Percentiles rank a stretch among this genome's conserved stretches.
Evolutionary conservation across 2,113 vertebrate species (phyloP).

Genomic region (Tragelaphus imberbis): DNA sequence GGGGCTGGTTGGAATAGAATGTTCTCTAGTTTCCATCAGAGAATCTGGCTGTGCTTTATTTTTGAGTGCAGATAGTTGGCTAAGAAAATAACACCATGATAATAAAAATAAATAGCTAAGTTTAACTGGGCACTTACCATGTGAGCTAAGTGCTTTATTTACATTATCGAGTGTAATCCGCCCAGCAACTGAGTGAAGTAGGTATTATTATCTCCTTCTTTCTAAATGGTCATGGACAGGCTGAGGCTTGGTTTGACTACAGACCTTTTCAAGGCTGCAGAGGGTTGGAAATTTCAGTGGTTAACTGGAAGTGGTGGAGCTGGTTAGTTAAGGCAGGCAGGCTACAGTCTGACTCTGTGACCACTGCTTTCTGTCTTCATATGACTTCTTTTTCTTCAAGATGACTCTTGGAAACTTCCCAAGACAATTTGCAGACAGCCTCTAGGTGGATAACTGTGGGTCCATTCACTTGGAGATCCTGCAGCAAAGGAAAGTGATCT

Average conservation of each 20-base stretch:
- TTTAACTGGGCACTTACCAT: neutral
- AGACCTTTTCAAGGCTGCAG: neutral
- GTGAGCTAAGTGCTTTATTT: conserved; percentile 9
- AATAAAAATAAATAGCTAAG: conserved; percentile 13
- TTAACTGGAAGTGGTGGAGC: neutral
- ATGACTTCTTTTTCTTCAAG: neutral
- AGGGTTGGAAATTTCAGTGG: neutral
- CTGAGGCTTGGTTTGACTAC: neutral
- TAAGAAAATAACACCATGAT: conserved; percentile 8
- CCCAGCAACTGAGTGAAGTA: neutral
- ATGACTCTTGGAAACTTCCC: neutral
- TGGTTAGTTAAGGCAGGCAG: neutral
- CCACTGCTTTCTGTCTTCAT: neutral
- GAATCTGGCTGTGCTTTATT: neutral
- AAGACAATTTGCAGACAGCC: neutral
- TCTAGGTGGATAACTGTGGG: neutral
- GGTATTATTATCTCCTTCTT: neutral
- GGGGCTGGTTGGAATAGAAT: neutral
- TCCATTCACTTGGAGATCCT: neutral
- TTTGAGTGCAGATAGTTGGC: neutral
- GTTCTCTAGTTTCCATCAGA: conserved; percentile 17
- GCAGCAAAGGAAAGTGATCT: neutral
- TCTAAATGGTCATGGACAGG: neutral
- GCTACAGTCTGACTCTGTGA: neutral
- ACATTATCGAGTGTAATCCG: neutral